Evolutionary conservation across 2,797 vertebrate genomes (phyloP).

Genomic region (Myotis planiceps): DNA sequence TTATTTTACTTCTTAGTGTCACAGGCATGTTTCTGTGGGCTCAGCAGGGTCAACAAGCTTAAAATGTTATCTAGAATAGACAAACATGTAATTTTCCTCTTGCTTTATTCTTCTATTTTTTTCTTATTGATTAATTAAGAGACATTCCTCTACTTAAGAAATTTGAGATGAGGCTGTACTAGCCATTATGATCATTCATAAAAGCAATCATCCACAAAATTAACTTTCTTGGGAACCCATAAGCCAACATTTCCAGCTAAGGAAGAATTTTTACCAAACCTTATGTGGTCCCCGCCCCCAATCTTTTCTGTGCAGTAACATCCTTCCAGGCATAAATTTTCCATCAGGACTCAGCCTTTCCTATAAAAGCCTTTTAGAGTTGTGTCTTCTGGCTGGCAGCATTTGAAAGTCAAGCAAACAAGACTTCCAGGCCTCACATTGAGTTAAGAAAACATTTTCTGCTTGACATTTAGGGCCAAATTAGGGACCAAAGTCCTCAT

Average conservation of each 20-base stretch:
- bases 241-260: constrained; percentile 30
- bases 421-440: constrained; percentile 59
- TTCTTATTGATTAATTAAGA: constrained; percentile 84
- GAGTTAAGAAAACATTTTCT: constrained; percentile 80
- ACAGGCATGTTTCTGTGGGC: constrained; percentile 74
- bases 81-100: constrained; percentile 49
- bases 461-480: constrained; percentile 75
- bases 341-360: constrained; percentile 17
- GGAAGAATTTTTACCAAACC: constrained; percentile 26
- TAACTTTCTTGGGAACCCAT: neutral
- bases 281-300: neutral
- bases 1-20: constrained; percentile 86
- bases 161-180: constrained; percentile 20
- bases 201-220: constrained; percentile 5
- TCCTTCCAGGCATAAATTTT: constrained; percentile 49
- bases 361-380: constrained; percentile 54
- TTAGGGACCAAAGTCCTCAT: constrained; percentile 76
- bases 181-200: neutral
- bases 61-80: constrained; percentile 77
- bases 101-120: constrained; percentile 67
- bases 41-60: constrained; percentile 79
- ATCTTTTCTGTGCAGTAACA: neutral
- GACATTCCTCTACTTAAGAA: constrained; percentile 80
- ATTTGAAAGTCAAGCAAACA: constrained; percentile 68
- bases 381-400: constrained; percentile 55